Percentiles rank a stretch among this genome's conserved stretches.
Evolutionary conservation across 2,888 invertebrate genomes (phyloP).

Genomic region (Ceriagrion tenellum): DNA sequence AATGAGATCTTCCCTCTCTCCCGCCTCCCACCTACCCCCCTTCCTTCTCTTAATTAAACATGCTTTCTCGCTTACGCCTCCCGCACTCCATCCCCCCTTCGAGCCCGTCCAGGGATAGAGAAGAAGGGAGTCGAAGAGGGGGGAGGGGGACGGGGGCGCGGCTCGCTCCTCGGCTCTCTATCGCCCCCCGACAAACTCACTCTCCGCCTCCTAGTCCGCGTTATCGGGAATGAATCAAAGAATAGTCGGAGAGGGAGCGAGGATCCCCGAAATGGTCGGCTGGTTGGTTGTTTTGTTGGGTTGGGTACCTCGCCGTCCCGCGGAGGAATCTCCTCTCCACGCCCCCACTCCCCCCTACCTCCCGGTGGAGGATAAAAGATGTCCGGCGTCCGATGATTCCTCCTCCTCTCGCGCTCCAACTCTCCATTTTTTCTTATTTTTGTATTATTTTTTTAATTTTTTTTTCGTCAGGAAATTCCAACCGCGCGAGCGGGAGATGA

Average conservation of each 20-base stretch:
- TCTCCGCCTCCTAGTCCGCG: not conserved
- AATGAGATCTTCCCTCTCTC: not conserved
- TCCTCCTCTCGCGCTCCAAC: not conserved
- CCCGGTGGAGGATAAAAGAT: not conserved
- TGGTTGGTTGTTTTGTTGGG: not conserved
- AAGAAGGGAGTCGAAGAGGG: too few relatives aligned
- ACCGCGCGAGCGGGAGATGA: not conserved
- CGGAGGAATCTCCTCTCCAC: not conserved
- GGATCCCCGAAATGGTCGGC: not conserved
- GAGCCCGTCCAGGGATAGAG: conserved; percentile 19
- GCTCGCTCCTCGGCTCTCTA: not conserved
- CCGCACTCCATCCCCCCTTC: not conserved
- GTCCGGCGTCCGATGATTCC: conserved; percentile 9
- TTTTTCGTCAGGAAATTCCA: not conserved
- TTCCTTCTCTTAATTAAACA: conserved; percentile 53
- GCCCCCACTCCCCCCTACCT: not conserved
- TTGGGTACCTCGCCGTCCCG: not conserved
- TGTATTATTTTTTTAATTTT: too few relatives aligned
- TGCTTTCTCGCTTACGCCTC: conserved; percentile 6
- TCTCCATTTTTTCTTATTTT: too few relatives aligned
- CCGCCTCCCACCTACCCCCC: not conserved
- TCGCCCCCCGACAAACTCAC: not conserved
- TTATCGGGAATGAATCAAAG: not conserved
- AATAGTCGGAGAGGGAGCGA: not conserved
- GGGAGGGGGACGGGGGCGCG: too few relatives aligned